Base-by-base conservation (phyloP, 2,113 vertebrate genomes). In the Lota lota region DNA sequence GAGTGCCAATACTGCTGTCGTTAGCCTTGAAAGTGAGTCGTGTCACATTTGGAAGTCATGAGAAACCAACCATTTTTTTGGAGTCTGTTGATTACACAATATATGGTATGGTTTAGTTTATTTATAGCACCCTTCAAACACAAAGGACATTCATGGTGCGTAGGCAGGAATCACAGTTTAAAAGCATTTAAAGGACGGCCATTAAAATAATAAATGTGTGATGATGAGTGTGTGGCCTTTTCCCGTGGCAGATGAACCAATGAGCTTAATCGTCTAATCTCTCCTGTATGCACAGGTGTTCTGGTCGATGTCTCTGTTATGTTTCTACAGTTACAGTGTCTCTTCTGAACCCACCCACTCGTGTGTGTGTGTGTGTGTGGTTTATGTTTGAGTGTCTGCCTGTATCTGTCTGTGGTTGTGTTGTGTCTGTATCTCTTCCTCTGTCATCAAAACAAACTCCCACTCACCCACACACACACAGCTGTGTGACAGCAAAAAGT, bases 361-460 rank as follows among this genome's bases (percentile, higher is more conserved):
- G 15, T 15, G 28, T 70, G 22, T 71, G 64, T 65, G 22, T 74
- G 67, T 72, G 72, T 61, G n/a, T 75, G 57, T 61, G 22, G 40
- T 47, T 10, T 14, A 47, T 8, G 40, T 47, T 10, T 47, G 40
- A 12, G 67, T 72, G 70, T 61, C n/a, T 75, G 57, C 57, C 14
- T 57, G 53, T 47, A 14, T 69, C 22, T 24, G 15, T 70, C 22
- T 75, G 77, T 70, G 82, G 50, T 56, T 66, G 67, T 80, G 81
- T 82, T 86, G 74, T 79, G 76, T 83, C 73, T 83, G 59, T 67
- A 67, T 24, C 72, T 79, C 79, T 79, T 78, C 74, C 78, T 53
- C 36, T 56, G 54, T 63, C 63, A 1, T 40, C 59, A 61, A 65
- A 14, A 53, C 47, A 1, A 24, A 11, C 28, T 4, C 74, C 12